These are phyloP conservation scores for Oostethus manadensis DNA, from an alignment of 2,113 vertebrate species.

Conservation along the genomic window DNA sequence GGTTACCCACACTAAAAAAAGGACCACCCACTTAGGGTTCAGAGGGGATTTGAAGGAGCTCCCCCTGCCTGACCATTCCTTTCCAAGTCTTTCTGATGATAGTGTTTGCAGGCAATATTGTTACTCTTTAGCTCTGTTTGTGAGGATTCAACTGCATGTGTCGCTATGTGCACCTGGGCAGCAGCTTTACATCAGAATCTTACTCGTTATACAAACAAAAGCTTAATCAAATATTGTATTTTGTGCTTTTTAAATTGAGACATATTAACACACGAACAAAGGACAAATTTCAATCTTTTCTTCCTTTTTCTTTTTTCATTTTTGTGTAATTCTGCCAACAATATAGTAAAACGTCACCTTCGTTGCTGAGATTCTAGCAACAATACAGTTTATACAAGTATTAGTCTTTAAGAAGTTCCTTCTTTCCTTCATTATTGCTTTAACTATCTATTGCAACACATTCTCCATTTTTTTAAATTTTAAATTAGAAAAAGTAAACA, in stretches of 20 bases:
- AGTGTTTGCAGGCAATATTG: conserved; percentile 41
- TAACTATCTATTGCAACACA: too few species aligned
- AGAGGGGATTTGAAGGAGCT: conserved; percentile 71
- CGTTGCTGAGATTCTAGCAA: background rate
- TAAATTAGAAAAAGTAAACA: too few species aligned
- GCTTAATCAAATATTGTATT: too few species aligned
- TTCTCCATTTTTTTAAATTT: too few species aligned
- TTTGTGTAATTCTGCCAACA: background rate
- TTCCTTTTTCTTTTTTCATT: background rate
- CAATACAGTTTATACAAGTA: background rate
- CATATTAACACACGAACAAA: too few species aligned
- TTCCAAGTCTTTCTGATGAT: conserved; percentile 64
- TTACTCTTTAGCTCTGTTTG: conserved; percentile 44
- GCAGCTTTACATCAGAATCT: too few species aligned
- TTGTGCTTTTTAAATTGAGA: too few species aligned
- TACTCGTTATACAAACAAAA: too few species aligned
- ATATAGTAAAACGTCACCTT: background rate
- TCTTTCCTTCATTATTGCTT: too few species aligned
- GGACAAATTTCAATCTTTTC: too few species aligned
- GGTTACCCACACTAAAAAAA: conserved; percentile 74
- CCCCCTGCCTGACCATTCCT: conserved; percentile 69
- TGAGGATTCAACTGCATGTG: conserved; percentile 5
- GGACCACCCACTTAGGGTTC: conserved; percentile 80
- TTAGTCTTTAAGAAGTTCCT: too few species aligned
- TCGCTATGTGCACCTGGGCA: too few species aligned